A percentile compares a stretch with the other conserved stretches of the same genome.
phyloP scores from a whole-genome alignment of 2,797 vertebrate species.

The Gadopsis marmoratus region DNA sequence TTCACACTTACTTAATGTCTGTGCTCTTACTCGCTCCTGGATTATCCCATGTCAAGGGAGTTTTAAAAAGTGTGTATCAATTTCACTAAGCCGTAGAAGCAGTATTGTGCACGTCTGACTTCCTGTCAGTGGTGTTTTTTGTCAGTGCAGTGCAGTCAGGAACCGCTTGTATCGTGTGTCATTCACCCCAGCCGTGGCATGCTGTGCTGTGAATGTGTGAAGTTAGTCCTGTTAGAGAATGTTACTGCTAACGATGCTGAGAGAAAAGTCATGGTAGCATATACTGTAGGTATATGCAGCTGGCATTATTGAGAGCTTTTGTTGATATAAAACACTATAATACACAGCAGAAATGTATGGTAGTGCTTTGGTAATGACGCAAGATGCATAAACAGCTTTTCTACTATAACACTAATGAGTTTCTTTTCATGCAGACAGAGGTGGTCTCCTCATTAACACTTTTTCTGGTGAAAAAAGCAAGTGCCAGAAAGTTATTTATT shows the following conservation, averaged over 20 bases:
- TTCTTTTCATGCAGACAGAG: conserved; percentile 34
- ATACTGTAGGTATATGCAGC: neutral
- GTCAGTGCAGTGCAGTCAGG: conserved; percentile 50
- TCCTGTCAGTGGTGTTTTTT: conserved; percentile 63
- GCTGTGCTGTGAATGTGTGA: conserved; percentile 46
- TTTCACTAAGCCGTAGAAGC: conserved; percentile 61
- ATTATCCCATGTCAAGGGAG: conserved; percentile 71
- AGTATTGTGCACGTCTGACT: conserved; percentile 62
- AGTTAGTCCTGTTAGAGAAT: conserved; percentile 38
- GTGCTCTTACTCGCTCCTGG: conserved; percentile 59
- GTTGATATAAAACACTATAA: neutral
- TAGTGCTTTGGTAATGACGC: conserved; percentile 9
- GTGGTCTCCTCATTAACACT: conserved; percentile 35
- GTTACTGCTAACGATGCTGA: conserved; percentile 18
- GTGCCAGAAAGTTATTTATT: conserved; percentile 2
- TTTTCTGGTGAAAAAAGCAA: conserved; percentile 25
- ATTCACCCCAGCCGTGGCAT: conserved; percentile 39
- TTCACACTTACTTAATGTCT: conserved; percentile 59
- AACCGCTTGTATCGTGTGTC: conserved; percentile 63
- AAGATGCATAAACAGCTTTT: conserved; percentile 24
- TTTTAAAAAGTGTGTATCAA: conserved; percentile 68
- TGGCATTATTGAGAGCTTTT: neutral
- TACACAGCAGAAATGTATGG: neutral
- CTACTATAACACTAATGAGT: conserved; percentile 43
- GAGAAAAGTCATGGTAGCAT: neutral